Base-by-base conservation (phyloP, 2,113 vertebrate species). In the Ploceus nigricollis region DNA sequence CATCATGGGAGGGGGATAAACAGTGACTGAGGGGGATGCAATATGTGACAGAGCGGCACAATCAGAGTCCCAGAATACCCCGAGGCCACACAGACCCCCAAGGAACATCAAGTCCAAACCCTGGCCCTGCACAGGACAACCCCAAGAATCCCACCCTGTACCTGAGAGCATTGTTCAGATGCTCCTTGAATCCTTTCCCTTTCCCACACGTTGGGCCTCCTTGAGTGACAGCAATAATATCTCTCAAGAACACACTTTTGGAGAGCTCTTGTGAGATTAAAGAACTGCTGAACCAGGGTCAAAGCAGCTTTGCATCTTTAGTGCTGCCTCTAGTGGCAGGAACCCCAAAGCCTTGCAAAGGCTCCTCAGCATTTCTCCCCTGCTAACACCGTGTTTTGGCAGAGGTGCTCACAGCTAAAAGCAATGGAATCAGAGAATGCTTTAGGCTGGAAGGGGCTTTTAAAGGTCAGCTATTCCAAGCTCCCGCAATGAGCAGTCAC, bases 321-420 rank as follows among this genome's bases (percentile, higher is more conserved):
- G 39, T 7, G 27, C 27, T 83, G 33, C 25, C 47, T 21, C 22
- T 11, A 42, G 40, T 0, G 1, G 48, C 1, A 2, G 13, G 15
- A 37, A 1, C 44, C 60, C 7, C 48, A 45, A 70, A 73, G 9
- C 40, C 27, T 1, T 1, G 4, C n/a, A 47, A 24, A 87, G 10
- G 11, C 7, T 15, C 40, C 7, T 15, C 48, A 40, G n/a, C 19
- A 5, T 40, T 42, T 45, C 30, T 48, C 28, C 22, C 19, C 20
- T 3, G 3, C 27, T n/a, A 33, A 7, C 3, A 4, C 12, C 0
- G 0, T 7, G 12, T 3, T 82, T 69, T 88, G 57, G 22, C 56
- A 64, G 48, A 44, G 66, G 5, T 25, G 37, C 9, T 70, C 16
- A 12, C 6, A 50, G n/a, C 23, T 53, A 42, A 87, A 76, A 76